Evolutionary conservation across 2,113 vertebrate genomes (phyloP).

Genomic region (Colius striatus): DNA sequence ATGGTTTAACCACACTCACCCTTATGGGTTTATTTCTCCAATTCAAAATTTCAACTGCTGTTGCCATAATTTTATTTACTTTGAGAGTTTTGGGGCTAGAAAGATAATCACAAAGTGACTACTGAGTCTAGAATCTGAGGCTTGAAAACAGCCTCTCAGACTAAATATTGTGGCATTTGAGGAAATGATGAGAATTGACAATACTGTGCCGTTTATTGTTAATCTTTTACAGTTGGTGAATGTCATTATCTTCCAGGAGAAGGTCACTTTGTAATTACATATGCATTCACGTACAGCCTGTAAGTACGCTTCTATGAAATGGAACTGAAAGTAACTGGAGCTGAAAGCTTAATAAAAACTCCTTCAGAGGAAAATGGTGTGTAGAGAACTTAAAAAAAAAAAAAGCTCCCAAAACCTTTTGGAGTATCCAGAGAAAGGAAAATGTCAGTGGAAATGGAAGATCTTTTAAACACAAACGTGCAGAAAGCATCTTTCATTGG

Average conservation of each 20-base stretch:
- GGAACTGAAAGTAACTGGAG: not conserved
- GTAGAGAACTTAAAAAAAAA: not conserved
- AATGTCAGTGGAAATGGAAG: conserved; percentile 6
- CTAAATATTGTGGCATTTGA: not conserved
- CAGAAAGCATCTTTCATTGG: not conserved
- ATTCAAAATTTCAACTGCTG: not conserved
- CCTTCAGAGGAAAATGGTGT: not conserved
- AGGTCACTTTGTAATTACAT: not conserved
- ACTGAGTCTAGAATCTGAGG: not conserved
- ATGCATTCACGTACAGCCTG: not conserved
- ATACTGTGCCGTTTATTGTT: not conserved
- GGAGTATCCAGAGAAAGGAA: not conserved
- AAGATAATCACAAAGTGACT: not conserved
- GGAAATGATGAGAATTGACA: not conserved
- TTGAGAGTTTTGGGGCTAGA: not conserved
- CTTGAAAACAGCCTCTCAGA: not conserved
- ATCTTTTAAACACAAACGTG: not conserved
- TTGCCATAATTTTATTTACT: not conserved
- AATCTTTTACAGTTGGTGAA: not conserved
- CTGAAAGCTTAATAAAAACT: not conserved
- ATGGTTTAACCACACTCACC: not conserved
- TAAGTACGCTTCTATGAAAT: not conserved
- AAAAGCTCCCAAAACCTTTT: not conserved
- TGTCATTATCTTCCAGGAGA: not conserved
- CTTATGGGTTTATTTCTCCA: not conserved